Evolutionary conservation across 2,113 vertebrate genomes (phyloP).

Genomic region (Eclectus roratus): DNA sequence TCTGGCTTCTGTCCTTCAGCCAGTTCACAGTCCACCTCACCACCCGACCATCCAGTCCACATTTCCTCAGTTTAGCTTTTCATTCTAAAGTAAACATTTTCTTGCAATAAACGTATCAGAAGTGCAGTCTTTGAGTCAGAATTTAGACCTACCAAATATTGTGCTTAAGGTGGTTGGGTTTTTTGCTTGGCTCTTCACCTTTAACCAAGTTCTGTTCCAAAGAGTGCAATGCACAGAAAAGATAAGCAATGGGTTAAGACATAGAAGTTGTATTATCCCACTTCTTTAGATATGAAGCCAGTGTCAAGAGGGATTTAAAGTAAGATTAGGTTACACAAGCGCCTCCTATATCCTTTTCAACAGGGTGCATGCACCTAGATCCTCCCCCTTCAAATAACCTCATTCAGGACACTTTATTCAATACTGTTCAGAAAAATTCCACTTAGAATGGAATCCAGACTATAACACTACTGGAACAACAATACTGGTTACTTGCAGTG

Average conservation of each 20-base stretch:
- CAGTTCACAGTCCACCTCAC: too few species aligned
- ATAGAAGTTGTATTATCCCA: neutral
- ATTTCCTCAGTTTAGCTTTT: too few species aligned
- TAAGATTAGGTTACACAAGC: neutral
- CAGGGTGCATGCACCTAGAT: neutral
- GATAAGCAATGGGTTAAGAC: neutral
- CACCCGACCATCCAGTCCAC: too few species aligned
- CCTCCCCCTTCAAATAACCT: neutral
- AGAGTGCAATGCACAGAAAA: neutral
- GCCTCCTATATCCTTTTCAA: neutral
- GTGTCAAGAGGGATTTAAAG: neutral
- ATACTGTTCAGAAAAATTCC: neutral
- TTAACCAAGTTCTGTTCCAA: neutral
- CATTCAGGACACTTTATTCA: neutral
- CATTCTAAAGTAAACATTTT: neutral
- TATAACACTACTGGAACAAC: neutral
- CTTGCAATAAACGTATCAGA: neutral
- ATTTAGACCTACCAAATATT: neutral
- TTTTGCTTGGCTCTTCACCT: neutral
- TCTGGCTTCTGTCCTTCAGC: too few species aligned
- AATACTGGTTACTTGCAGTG: neutral
- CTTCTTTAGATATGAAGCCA: neutral
- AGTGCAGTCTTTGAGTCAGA: neutral
- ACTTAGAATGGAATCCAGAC: neutral
- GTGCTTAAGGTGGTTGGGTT: accelerated